Percentiles rank a stretch among this genome's conserved stretches.
Conservation (phyloP, 2,113 vertebrate genomes). For the Lepus timidus region DNA sequence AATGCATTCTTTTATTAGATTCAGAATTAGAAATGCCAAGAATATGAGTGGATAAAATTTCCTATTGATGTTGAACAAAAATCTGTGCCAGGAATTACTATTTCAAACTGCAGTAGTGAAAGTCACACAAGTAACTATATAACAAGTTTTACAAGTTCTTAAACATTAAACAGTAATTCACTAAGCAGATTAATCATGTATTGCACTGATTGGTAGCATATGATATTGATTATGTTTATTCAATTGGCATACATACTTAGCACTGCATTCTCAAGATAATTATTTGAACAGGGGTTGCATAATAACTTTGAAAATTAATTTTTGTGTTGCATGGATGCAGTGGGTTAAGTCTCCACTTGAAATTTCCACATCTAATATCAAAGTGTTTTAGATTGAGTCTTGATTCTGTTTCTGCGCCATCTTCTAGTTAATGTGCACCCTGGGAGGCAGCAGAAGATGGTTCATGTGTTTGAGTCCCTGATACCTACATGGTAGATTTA, state of each 20-base stretch:
- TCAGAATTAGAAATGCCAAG: constrained; percentile 32
- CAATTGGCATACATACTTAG: not conserved
- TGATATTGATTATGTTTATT: constrained; percentile 45
- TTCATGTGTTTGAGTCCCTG: too few species aligned
- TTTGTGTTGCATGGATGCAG: too few species aligned
- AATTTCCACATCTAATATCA: too few species aligned
- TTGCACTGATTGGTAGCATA: constrained; percentile 24
- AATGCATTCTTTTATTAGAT: not conserved
- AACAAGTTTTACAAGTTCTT: constrained; percentile 35
- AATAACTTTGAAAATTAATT: constrained; percentile 7
- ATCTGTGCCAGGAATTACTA: not conserved
- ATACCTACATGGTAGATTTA: too few species aligned
- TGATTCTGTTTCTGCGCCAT: too few species aligned
- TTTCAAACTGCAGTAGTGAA: not conserved
- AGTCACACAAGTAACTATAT: not conserved
- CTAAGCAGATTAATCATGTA: constrained; percentile 53
- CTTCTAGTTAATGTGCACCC: too few species aligned
- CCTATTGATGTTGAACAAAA: not conserved
- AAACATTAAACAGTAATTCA: constrained; percentile 50
- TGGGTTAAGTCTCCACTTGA: too few species aligned
- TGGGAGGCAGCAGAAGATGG: too few species aligned
- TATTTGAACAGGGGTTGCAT: not conserved
- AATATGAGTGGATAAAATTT: constrained; percentile 63
- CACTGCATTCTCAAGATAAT: constrained; percentile 48
- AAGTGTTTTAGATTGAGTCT: too few species aligned